Evolutionary conservation across 2,888 invertebrate genomes (phyloP).

Genomic region (Rhogogaster chlorosoma): DNA sequence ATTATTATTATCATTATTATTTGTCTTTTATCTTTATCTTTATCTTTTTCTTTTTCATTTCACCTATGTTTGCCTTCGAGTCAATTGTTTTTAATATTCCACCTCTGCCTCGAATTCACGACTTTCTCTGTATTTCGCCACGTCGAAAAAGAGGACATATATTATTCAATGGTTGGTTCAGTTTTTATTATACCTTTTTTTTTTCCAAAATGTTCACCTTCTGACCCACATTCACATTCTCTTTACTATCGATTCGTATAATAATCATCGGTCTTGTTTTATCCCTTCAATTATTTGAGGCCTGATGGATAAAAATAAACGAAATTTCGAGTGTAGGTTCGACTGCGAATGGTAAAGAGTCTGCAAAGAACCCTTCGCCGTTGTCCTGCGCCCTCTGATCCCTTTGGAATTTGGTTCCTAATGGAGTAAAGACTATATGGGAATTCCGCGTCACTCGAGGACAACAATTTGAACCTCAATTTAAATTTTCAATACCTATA

Average conservation of each 20-base stretch:
- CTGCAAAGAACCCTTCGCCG: background rate
- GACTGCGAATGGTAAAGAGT: background rate
- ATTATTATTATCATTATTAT: too few species aligned
- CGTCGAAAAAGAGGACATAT: background rate
- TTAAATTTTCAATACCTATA: slow-evolving; percentile 33
- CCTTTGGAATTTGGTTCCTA: background rate
- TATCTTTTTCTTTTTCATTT: slow-evolving; percentile 36
- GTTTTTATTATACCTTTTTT: background rate
- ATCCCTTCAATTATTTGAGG: background rate
- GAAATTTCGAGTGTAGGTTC: background rate
- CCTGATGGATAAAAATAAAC: background rate
- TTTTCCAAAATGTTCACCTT: background rate
- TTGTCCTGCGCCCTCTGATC: background rate
- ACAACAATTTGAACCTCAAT: slow-evolving; percentile 41
- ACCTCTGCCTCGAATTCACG: background rate
- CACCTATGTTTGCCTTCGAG: slow-evolving; percentile 21
- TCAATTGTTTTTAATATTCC: slow-evolving; percentile 30
- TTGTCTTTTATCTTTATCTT: background rate
- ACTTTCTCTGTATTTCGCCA: background rate
- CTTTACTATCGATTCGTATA: background rate
- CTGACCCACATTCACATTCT: background rate
- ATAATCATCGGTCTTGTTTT: background rate
- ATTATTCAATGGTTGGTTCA: background rate
- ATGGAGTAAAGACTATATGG: slow-evolving; percentile 23
- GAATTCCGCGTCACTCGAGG: slow-evolving; percentile 9